Conservation (phyloP, 1,140 invertebrate genomes). For the Zophobas morio region DNA sequence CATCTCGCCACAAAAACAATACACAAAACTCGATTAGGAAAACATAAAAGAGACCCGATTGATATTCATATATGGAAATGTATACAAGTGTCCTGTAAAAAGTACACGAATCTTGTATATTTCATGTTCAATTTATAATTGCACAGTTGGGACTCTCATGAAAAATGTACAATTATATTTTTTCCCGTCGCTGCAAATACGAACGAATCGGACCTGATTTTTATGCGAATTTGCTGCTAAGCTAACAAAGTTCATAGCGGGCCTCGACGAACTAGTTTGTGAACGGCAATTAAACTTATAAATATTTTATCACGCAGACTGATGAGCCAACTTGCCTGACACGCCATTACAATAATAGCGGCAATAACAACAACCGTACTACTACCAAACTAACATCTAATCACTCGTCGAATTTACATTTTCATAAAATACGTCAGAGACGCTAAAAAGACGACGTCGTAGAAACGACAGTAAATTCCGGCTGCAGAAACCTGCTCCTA, state of each 20-base stretch:
- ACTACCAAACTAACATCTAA: too few species aligned
- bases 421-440: too few species aligned
- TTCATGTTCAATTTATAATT: conserved; percentile 36
- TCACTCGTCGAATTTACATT: too few species aligned
- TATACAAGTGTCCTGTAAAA: conserved; percentile 38
- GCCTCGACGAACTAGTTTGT: conserved; percentile 17
- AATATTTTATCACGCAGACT: conserved; percentile 19
- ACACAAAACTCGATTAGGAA: not conserved
- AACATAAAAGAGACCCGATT: conserved; percentile 11
- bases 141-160: conserved; percentile 41
- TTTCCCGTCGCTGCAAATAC: conserved; percentile 22
- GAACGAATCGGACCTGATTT: conserved; percentile 27
- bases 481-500: too few species aligned
- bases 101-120: conserved; percentile 38
- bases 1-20: not conserved
- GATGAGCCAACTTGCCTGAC: not conserved
- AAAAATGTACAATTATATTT: conserved; percentile 42
- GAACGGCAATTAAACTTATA: conserved; percentile 32
- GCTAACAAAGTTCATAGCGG: conserved; percentile 1
- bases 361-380: not conserved
- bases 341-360: not conserved
- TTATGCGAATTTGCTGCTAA: conserved; percentile 10
- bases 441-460: too few species aligned
- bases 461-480: too few species aligned
- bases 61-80: conserved; percentile 36